These are phyloP conservation scores for Luscinia megarhynchos DNA, from an alignment of 2,797 vertebrate species.

Conservation along the genomic window DNA sequence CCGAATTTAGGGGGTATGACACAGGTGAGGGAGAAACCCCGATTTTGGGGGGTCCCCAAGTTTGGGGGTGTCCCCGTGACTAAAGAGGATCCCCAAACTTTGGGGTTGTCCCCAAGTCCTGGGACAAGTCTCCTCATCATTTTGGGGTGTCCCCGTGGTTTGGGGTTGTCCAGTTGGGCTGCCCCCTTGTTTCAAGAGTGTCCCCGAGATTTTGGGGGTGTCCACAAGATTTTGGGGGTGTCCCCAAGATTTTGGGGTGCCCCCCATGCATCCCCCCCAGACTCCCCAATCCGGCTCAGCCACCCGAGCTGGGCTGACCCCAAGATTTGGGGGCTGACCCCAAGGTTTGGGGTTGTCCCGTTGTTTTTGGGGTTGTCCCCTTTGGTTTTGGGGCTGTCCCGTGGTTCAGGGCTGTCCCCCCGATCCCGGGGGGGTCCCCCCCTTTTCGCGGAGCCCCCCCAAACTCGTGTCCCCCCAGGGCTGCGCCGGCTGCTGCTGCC, in stretches of 20 bases:
- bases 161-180: too few species aligned
- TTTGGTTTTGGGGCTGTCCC: fast-evolving
- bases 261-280: too few species aligned
- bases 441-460: not conserved
- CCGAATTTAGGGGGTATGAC: not conserved
- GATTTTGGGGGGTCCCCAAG: too few species aligned
- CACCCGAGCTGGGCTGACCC: not conserved
- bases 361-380: not conserved
- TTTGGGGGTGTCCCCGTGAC: not conserved
- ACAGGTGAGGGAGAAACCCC: too few species aligned
- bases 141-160: not conserved
- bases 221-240: not conserved
- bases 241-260: not conserved
- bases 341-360: too few species aligned
- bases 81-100: not conserved
- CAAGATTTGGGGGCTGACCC: too few species aligned
- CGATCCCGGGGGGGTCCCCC: not conserved
- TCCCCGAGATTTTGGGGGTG: too few species aligned
- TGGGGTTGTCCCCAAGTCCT: not conserved
- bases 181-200: too few species aligned
- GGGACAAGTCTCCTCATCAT: too few species aligned
- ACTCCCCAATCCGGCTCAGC: too few species aligned
- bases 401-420: not conserved
- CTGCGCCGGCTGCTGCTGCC: not conserved
- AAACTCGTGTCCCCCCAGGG: not conserved